These are phyloP conservation scores for Tortrix viridana DNA, from an alignment of 2,888 invertebrate genomes.

Conservation along the genomic window DNA sequence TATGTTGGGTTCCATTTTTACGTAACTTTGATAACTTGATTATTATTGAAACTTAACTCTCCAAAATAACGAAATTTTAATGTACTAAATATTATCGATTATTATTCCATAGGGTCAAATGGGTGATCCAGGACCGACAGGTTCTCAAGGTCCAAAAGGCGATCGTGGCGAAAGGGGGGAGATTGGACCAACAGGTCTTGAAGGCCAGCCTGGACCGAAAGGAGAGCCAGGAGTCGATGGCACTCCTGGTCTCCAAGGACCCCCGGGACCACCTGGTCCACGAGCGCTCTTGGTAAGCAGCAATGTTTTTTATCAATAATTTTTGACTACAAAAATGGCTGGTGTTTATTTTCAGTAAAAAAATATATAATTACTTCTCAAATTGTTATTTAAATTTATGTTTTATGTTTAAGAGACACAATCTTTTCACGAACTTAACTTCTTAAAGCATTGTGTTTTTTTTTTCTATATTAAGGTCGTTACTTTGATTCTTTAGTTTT, in stretches of 20 bases:
- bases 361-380: too few species aligned
- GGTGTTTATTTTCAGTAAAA: too few species aligned
- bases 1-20: too few species aligned
- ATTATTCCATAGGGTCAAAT: constrained; percentile 81
- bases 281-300: constrained; percentile 68
- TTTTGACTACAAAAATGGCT: neutral
- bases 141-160: constrained; percentile 85
- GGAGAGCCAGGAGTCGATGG: constrained; percentile 91
- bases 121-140: constrained; percentile 88
- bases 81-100: neutral
- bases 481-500: too few species aligned
- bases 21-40: too few species aligned
- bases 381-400: too few species aligned
- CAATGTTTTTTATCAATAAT: neutral
- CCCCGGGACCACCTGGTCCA: constrained; percentile 88
- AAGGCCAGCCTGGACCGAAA: constrained; percentile 90
- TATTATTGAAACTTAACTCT: neutral
- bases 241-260: constrained; percentile 86
- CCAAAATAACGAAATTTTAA: neutral
- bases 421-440: too few species aligned
- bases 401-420: too few species aligned
- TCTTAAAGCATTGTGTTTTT: too few species aligned
- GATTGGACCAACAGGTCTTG: constrained; percentile 83
- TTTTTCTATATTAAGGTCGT: too few species aligned
- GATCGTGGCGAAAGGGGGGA: constrained; percentile 90